phyloP scores from a whole-genome alignment of 2,113 vertebrate species.

The Amphilophus citrinellus region DNA sequence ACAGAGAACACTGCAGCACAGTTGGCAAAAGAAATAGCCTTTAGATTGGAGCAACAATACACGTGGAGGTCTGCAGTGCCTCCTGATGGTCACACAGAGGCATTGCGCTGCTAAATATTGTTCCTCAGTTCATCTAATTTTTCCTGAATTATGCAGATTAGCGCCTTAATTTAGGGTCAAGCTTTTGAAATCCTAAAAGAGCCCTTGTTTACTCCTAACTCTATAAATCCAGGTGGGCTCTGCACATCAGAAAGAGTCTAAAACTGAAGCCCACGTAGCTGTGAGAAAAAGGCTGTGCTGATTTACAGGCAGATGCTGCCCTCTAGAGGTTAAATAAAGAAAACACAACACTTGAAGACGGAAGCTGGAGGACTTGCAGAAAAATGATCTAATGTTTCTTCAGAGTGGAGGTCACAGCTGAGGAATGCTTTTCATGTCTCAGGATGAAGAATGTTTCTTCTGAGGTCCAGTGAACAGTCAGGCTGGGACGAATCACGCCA shows the following conservation, averaged over 20 bases:
- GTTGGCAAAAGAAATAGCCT: not conserved
- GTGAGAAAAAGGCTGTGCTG: not conserved
- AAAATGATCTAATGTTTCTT: not conserved
- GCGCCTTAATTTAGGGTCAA: not conserved
- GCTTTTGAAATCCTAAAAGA: not conserved
- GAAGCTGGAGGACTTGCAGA: not conserved
- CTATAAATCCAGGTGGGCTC: not conserved
- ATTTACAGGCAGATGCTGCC: constrained; percentile 41
- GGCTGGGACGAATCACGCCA: not conserved
- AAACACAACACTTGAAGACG: not conserved
- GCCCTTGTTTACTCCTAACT: constrained; percentile 10
- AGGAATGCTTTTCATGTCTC: constrained; percentile 20
- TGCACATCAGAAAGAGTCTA: not conserved
- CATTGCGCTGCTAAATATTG: not conserved
- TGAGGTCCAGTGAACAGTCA: constrained; percentile 1
- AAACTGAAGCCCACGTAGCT: not conserved
- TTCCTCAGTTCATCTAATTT: not conserved
- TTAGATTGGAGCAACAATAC: not conserved
- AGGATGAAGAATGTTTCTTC: not conserved
- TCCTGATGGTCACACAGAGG: not conserved
- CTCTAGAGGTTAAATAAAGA: constrained; percentile 17
- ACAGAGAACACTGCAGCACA: not conserved
- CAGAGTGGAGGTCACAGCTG: not conserved
- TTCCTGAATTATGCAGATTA: not conserved
- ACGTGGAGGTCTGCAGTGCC: constrained; percentile 15